Evolutionary conservation across 2,888 invertebrate genomes (phyloP).

Genomic region (Leucophenga montana): DNA sequence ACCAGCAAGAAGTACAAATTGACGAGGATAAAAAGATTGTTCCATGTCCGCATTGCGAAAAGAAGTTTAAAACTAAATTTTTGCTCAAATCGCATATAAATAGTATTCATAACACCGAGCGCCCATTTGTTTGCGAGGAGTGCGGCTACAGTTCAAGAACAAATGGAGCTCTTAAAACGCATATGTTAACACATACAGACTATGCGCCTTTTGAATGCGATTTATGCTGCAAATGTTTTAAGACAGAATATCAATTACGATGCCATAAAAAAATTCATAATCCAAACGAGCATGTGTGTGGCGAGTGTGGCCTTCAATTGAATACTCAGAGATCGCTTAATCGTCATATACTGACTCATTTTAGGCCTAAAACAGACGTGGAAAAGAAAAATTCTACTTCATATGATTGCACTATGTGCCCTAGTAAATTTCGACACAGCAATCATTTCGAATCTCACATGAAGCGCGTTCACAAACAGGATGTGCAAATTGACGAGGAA

Average conservation of each 20-base stretch:
- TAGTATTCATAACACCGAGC: slow-evolving; percentile 68
- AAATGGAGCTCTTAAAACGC: slow-evolving; percentile 74
- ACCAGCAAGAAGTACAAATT: too few relatives aligned
- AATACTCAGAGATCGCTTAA: too few relatives aligned
- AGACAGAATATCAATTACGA: slow-evolving; percentile 65
- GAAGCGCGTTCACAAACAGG: neutral
- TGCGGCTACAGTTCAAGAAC: slow-evolving; percentile 74
- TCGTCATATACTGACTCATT: too few relatives aligned
- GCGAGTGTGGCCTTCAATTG: too few relatives aligned
- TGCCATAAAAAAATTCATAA: slow-evolving; percentile 69
- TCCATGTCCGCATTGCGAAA: slow-evolving; percentile 66
- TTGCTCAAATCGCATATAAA: slow-evolving; percentile 62
- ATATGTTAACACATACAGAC: slow-evolving; percentile 74
- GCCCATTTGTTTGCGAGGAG: slow-evolving; percentile 74
- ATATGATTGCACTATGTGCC: neutral
- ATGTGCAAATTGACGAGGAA: neutral
- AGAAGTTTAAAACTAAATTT: slow-evolving; percentile 60
- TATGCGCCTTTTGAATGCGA: slow-evolving; percentile 74
- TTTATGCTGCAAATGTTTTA: slow-evolving; percentile 72
- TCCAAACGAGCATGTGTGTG: slow-evolving; percentile 68
- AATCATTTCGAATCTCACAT: neutral
- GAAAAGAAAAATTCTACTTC: too few relatives aligned
- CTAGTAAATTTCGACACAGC: neutral
- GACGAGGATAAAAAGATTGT: too few relatives aligned
- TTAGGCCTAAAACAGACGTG: neutral